Evolutionary conservation across 2,888 invertebrate species (phyloP).

Genomic region (Meiosimyza decipiens): DNA sequence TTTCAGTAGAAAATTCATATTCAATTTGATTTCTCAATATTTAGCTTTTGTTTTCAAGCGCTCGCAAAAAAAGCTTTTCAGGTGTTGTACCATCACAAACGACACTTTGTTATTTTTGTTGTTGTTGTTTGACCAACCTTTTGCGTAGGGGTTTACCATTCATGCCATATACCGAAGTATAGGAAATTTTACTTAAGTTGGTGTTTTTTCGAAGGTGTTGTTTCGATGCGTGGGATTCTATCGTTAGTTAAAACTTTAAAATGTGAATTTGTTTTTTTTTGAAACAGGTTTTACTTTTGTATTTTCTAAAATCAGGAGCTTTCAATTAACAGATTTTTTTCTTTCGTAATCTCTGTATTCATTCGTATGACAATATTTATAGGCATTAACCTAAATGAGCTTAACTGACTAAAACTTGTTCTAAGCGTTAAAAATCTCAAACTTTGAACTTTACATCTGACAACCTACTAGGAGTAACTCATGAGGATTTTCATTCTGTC

Average conservation of each 20-base stretch:
- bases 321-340: neutral
- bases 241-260: neutral
- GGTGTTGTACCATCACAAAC: no score
- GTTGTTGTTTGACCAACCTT: constrained; percentile 34
- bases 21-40: no score
- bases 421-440: neutral
- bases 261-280: neutral
- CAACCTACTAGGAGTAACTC: no score
- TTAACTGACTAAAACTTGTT: neutral
- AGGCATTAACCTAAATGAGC: neutral
- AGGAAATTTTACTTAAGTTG: neutral
- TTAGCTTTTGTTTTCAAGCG: no score
- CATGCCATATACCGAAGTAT: neutral
- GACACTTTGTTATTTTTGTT: constrained; percentile 7
- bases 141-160: constrained; percentile 40
- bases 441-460: no score
- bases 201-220: neutral
- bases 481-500: no score
- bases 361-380: no score
- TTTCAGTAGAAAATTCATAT: no score
- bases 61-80: no score
- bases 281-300: neutral
- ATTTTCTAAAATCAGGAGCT: neutral
- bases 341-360: no score
- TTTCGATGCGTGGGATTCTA: constrained; percentile 16